Conservation (phyloP, 1,140 invertebrate genomes). For the Anastatus disparis region DNA sequence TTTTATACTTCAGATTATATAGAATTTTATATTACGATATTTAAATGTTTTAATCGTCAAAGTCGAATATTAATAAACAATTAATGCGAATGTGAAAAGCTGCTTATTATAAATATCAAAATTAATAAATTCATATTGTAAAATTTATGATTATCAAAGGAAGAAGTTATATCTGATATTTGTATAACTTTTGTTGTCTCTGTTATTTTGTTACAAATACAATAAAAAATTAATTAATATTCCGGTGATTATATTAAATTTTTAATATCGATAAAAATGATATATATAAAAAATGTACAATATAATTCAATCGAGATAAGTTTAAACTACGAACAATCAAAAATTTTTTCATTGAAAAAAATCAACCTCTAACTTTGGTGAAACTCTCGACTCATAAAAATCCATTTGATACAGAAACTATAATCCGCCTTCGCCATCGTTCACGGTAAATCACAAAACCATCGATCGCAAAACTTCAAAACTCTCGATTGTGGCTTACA, state of each 20-base stretch:
- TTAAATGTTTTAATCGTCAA: neutral
- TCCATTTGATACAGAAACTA: neutral
- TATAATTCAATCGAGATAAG: too few species aligned
- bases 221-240: neutral
- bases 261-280: too few species aligned
- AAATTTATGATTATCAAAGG: neutral
- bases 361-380: too few species aligned
- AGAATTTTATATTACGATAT: too few species aligned
- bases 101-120: neutral
- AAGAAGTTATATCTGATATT: neutral
- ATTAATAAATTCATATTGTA: neutral
- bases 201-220: neutral
- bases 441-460: slow-evolving; percentile 1
- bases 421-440: neutral
- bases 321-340: too few species aligned
- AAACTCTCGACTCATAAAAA: too few species aligned
- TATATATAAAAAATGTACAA: too few species aligned
- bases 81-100: neutral
- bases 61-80: neutral
- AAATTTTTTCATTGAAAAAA: too few species aligned
- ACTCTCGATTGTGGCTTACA: slow-evolving; percentile 26
- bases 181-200: neutral
- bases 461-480: neutral
- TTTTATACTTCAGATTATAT: too few species aligned
- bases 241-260: too few species aligned